Evolutionary conservation across 2,797 vertebrate genomes (phyloP).

Genomic region (Pogonophryne albipinna): DNA sequence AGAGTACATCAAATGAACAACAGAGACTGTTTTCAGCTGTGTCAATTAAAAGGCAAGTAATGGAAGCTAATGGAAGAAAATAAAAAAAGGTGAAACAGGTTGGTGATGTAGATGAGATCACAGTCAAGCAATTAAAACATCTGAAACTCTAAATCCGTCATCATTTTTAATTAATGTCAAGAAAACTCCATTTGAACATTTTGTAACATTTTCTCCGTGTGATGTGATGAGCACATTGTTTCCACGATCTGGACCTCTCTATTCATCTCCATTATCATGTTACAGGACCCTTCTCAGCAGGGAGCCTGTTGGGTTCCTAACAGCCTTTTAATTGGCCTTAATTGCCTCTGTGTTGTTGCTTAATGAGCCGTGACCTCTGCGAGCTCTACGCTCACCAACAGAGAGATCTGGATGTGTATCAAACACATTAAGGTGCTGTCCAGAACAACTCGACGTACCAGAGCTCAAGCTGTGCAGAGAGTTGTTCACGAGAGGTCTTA

Average conservation of each 20-base stretch:
- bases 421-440: slow-evolving; percentile 29
- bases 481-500: slow-evolving; percentile 32
- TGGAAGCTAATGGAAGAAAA: neutral
- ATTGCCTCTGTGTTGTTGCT: slow-evolving; percentile 59
- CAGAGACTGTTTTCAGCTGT: slow-evolving; percentile 24
- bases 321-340: slow-evolving; percentile 65
- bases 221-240: slow-evolving; percentile 24
- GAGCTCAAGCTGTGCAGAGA: slow-evolving; percentile 34
- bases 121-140: neutral
- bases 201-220: slow-evolving; percentile 18
- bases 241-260: slow-evolving; percentile 16
- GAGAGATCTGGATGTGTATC: slow-evolving; percentile 40
- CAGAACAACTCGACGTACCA: slow-evolving; percentile 22
- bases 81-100: slow-evolving; percentile 44
- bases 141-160: slow-evolving; percentile 10
- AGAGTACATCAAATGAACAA: slow-evolving; percentile 52
- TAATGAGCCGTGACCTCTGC: slow-evolving; percentile 49
- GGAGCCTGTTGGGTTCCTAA: slow-evolving; percentile 51
- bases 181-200: slow-evolving; percentile 11
- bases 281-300: slow-evolving; percentile 42
- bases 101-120: neutral
- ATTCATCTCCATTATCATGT: slow-evolving; percentile 50
- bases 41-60: slow-evolving; percentile 17
- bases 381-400: slow-evolving; percentile 26
- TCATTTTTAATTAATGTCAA: slow-evolving; percentile 13